A percentile compares a stretch with the other conserved stretches of the same genome.
phyloP scores from a whole-genome alignment of 53 echinoderm and acorn worm genomes.

The Patiria pectinifera region DNA sequence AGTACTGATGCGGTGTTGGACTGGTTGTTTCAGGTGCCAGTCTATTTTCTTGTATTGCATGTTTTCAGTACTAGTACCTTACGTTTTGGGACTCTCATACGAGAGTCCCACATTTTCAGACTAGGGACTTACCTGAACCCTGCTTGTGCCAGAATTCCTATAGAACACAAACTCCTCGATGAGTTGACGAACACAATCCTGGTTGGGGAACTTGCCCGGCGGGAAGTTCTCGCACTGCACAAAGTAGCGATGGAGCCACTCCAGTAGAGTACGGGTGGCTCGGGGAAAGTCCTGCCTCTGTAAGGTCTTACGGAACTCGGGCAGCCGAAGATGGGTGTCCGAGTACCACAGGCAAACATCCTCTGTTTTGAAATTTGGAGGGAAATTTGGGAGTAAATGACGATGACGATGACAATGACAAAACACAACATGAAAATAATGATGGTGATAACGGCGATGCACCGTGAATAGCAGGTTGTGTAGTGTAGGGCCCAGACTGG shows the following conservation, averaged over 20 bases:
- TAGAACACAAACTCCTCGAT: conserved; percentile 91
- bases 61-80: too few relatives aligned
- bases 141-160: conserved; percentile 51
- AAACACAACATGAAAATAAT: too few relatives aligned
- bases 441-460: too few relatives aligned
- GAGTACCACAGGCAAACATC: conserved; percentile 93
- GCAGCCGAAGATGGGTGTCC: conserved; percentile 73
- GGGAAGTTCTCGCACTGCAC: conserved; percentile 89
- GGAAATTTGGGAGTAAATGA: too few relatives aligned
- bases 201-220: conserved; percentile 87
- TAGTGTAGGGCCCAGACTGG: too few relatives aligned
- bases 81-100: too few relatives aligned
- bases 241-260: conserved; percentile 87
- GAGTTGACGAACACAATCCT: conserved; percentile 78
- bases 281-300: conserved; percentile 80
- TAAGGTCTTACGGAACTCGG: conserved; percentile 71
- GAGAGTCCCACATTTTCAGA: too few relatives aligned
- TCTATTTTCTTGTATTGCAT: too few relatives aligned
- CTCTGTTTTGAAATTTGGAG: conserved; percentile 21
- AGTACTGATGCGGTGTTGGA: too few relatives aligned
- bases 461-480: too few relatives aligned
- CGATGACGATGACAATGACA: too few relatives aligned
- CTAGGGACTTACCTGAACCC: conserved; percentile 26
- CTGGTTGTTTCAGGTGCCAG: too few relatives aligned
- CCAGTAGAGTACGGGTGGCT: conserved; percentile 73